phyloP scores from a whole-genome alignment of 2,888 invertebrate genomes.

The Harpalus rufipes region DNA sequence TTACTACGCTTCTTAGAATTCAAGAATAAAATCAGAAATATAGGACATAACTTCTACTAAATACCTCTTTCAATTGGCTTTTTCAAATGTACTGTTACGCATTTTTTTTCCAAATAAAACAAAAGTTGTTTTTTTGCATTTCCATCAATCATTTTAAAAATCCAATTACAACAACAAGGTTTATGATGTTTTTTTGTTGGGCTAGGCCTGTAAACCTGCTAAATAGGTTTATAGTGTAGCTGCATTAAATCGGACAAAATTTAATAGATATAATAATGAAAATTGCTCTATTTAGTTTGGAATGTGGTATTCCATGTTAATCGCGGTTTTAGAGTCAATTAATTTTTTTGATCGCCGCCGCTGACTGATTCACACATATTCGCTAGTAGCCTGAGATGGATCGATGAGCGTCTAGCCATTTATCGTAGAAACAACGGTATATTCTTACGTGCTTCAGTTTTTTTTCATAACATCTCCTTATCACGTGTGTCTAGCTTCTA shows the following conservation, averaged over 20 bases:
- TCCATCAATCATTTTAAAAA: constrained; percentile 3
- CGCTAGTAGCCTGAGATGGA: constrained; percentile 8
- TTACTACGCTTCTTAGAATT: too few species aligned
- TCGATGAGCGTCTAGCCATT: constrained; percentile 36
- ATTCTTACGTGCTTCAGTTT: constrained; percentile 37
- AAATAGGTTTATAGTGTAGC: not conserved
- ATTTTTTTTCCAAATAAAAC: not conserved
- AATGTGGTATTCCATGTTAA: constrained; percentile 1
- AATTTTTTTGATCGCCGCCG: constrained; percentile 37
- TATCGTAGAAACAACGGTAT: constrained; percentile 56
- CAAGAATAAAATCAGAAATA: too few species aligned
- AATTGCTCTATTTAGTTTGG: constrained; percentile 27
- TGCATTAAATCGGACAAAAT: not conserved
- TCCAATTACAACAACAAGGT: not conserved
- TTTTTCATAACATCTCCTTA: constrained; percentile 44
- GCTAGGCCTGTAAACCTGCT: not conserved
- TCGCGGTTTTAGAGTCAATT: constrained; percentile 31
- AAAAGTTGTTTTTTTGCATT: not conserved
- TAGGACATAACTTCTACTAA: too few species aligned
- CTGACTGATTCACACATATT: constrained; percentile 44
- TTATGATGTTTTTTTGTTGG: not conserved
- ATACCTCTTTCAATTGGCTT: too few species aligned
- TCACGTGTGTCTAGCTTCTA: constrained; percentile 35
- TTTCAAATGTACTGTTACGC: too few species aligned
- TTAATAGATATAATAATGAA: constrained; percentile 16